These are phyloP conservation scores for Oenanthe melanoleuca DNA, from an alignment of 2,113 vertebrate genomes.

Conservation along the genomic window DNA sequence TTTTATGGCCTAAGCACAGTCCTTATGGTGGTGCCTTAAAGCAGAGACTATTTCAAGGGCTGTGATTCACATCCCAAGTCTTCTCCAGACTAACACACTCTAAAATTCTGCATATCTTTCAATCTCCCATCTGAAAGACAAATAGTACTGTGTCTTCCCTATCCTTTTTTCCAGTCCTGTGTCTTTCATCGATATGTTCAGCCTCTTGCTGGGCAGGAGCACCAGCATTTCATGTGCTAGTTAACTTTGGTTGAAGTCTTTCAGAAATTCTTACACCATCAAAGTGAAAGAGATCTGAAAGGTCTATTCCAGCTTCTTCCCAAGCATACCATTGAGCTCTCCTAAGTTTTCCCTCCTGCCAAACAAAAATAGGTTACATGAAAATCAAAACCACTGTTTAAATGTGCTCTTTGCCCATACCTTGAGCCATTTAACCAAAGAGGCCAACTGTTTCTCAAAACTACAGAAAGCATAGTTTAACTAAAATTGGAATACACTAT, in stretches of 20 bases:
- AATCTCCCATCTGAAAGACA: neutral
- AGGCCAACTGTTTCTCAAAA: neutral
- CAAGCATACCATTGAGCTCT: neutral
- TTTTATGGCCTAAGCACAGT: neutral
- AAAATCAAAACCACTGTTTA: neutral
- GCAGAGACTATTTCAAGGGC: neutral
- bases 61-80: neutral
- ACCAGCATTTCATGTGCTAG: neutral
- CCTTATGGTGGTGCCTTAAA: neutral
- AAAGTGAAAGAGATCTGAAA: neutral
- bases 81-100: neutral
- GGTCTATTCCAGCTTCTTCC: neutral
- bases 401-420: neutral
- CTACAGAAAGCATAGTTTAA: neutral
- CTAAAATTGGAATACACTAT: neutral
- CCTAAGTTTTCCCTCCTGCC: neutral
- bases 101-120: neutral
- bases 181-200: neutral
- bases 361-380: neutral
- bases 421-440: neutral
- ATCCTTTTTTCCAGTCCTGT: neutral
- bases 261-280: neutral
- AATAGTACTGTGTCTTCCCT: neutral
- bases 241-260: neutral
- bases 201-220: neutral